These are phyloP conservation scores for Phymastichus coffea DNA, from an alignment of 1,140 invertebrate species.

Conservation along the genomic window DNA sequence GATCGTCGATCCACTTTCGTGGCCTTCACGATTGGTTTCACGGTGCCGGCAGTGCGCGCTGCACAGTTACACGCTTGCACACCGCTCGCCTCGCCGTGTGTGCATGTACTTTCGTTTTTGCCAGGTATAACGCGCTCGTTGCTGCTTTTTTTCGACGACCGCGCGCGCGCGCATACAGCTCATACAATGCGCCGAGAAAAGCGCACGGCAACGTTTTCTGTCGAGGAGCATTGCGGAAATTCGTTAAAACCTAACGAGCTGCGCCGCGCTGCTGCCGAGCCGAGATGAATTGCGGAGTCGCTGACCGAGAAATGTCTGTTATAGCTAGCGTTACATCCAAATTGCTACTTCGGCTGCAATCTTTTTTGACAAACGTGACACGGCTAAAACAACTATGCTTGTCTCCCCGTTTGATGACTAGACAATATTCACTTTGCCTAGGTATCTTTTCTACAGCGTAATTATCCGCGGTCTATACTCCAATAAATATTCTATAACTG, in stretches of 20 bases:
- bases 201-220: background rate
- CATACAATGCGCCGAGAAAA: background rate
- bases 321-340: background rate
- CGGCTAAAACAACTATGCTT: too few species aligned
- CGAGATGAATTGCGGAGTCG: conserved; percentile 12
- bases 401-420: too few species aligned
- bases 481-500: too few species aligned
- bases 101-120: conserved; percentile 41
- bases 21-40: conserved; percentile 42
- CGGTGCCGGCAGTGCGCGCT: too few species aligned
- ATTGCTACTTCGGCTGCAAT: background rate
- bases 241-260: conserved; percentile 7
- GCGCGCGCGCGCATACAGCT: background rate
- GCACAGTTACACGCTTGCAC: too few species aligned
- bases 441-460: too few species aligned
- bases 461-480: too few species aligned
- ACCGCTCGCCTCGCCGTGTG: too few species aligned
- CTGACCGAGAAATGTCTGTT: conserved; percentile 17
- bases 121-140: conserved; percentile 27
- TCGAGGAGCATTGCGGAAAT: conserved; percentile 10
- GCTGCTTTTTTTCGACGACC: background rate
- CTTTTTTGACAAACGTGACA: background rate
- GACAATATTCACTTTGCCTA: too few species aligned
- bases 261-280: too few species aligned
- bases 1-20: conserved; percentile 40